Conservation (phyloP, 2,113 vertebrate species). For the Australoheros scitulus region DNA sequence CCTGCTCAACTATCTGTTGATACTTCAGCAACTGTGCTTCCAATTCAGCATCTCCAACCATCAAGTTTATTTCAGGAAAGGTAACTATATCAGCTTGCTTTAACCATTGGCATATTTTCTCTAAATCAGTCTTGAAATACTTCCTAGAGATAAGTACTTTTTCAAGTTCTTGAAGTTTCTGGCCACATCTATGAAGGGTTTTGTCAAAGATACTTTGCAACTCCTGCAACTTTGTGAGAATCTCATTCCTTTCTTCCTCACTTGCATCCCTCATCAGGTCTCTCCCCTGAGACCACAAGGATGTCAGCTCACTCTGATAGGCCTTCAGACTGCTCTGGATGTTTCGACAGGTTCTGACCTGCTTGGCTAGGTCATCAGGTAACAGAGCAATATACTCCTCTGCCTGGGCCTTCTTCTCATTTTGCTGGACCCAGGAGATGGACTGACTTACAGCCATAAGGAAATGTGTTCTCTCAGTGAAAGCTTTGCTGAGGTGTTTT, state of each 20-base stretch:
- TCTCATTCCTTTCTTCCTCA: conserved; percentile 89
- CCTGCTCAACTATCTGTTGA: conserved; percentile 90
- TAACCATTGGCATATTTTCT: conserved; percentile 93
- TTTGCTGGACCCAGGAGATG: conserved; percentile 90
- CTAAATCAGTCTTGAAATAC: conserved; percentile 95
- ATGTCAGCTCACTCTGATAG: conserved; percentile 88
- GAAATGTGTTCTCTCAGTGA: conserved; percentile 94
- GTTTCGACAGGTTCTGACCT: conserved; percentile 88
- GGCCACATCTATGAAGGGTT: conserved; percentile 87
- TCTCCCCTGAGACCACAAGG: conserved; percentile 91
- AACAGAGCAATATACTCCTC: conserved; percentile 90
- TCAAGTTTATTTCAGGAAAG: conserved; percentile 93
- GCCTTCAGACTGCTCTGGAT: conserved; percentile 89
- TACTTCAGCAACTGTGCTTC: conserved; percentile 87
- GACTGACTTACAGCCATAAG: conserved; percentile 89
- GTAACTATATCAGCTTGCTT: conserved; percentile 93
- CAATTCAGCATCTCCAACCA: conserved; percentile 86
- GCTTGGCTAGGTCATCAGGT: conserved; percentile 91
- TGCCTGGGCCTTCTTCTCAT: conserved; percentile 87
- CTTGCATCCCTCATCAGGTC: conserved; percentile 90
- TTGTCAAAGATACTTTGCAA: conserved; percentile 89
- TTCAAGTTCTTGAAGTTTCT: conserved; percentile 91
- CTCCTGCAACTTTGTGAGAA: conserved; percentile 89
- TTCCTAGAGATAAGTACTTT: conserved; percentile 90
- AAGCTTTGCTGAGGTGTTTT: conserved; percentile 91